Percentiles rank a stretch among this genome's conserved stretches.
These are phyloP conservation scores for Chrysaora quinquecirrha DNA, from an alignment of 30 jellyfish, hydroid and myxozoan species.

Conservation along the genomic window DNA sequence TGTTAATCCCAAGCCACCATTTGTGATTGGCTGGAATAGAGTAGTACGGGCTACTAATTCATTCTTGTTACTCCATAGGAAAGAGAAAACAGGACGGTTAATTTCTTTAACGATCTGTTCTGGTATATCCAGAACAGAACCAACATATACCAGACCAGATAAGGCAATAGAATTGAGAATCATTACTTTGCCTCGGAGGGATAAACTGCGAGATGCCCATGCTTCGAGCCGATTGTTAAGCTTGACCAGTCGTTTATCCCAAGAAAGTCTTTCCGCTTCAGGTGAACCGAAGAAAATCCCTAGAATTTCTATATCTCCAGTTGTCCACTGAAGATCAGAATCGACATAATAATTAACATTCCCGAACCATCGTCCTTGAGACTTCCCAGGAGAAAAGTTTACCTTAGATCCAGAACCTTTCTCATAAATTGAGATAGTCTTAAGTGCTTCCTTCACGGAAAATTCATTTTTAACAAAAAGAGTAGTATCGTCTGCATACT, in stretches of 20 bases:
- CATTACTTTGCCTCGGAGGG: conserved; percentile 32
- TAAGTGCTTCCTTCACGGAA: conserved; percentile 14
- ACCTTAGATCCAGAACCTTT: conserved; percentile 34
- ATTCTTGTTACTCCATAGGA: conserved; percentile 6
- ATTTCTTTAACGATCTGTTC: not conserved
- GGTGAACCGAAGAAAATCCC: conserved; percentile 24
- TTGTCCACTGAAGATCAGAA: not conserved
- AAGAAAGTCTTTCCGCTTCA: not conserved
- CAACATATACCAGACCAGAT: not conserved
- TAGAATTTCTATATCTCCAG: not conserved
- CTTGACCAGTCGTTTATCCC: conserved; percentile 1
- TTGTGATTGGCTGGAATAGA: not conserved
- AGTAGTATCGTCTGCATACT: conserved; percentile 55
- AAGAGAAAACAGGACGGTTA: not conserved
- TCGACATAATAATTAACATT: not conserved
- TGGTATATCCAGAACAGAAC: conserved; percentile 11
- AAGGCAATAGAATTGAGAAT: conserved; percentile 12
- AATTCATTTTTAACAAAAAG: conserved; percentile 2
- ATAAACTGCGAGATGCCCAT: conserved; percentile 17
- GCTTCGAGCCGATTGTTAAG: not conserved
- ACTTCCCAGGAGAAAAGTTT: too few relatives aligned
- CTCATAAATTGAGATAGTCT: not conserved
- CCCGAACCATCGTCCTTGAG: not conserved
- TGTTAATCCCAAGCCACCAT: not conserved
- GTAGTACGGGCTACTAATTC: conserved; percentile 11